Base-by-base conservation (phyloP, 1,140 invertebrate genomes). In the Penaeus indicus region DNA sequence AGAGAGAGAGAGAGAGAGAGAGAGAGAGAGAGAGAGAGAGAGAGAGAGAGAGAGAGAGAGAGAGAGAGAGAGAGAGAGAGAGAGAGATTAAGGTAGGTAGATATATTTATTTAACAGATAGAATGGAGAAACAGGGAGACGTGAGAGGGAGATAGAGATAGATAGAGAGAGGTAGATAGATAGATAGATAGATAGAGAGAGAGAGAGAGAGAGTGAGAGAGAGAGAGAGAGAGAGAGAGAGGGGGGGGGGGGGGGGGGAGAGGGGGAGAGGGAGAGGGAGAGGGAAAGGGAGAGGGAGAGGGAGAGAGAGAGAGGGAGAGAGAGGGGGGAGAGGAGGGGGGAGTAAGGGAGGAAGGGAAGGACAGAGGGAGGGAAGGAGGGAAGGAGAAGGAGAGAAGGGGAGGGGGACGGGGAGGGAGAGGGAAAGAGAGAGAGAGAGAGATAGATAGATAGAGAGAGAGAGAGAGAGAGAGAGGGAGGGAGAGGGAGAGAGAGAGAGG, bases 161-260 rank as follows among this genome's bases (percentile, higher is more conserved):
- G n/a, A n/a, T n/a, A n/a, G n/a, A 25, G 21, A 25, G 21, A 72
- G 21, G 38, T 72, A 25, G 21, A 72, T 25, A 72, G 21, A 72
- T 25, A 27, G 21, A 72, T 7, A 72, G 21, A 27, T 8, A 72
- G 3, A 72, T 13, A 72, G 22, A 21, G 69, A 72, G 69, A 72
- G 69, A 72, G 69, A 72, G 69, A 72, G n/a, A 72, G 69, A 72
- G n/a, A 69, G 67, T 25, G 67, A 69, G 67, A 69, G 67, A 69
- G 8, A 69, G n/a, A 64, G 19, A n/a, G n/a, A 64, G n/a, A n/a
- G 63, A 64, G 19, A 64, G 63, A 64, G 63, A 64, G 1, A 21
- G n/a, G 42, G 25, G n/a, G 79, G 42, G 60, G 60, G 47, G 47
- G 62, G 25, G 80, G 61, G 19, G 27, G 54, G 0, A 21, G 1